Evolutionary conservation across 1,140 invertebrate genomes (phyloP), one percentile per base, ranked within the genome.

Genomic region (Phymastichus coffea): DNA sequence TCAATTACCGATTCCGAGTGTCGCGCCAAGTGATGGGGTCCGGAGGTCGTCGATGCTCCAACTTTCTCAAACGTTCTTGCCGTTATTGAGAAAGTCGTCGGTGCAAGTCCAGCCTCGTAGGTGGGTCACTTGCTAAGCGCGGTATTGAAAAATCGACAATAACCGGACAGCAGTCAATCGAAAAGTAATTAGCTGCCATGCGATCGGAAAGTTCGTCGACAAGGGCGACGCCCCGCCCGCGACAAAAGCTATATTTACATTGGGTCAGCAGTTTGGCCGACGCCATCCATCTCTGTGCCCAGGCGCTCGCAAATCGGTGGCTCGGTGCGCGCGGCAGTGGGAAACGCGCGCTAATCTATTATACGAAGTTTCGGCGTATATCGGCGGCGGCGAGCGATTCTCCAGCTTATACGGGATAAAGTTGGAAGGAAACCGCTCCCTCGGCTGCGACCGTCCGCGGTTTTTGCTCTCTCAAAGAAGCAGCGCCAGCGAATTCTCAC

Each of bases 401-500:
- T 7, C 28, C 28, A 33, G 6, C 12, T 33, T 33, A 12, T 12
- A 12, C 28, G 15, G 22, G 48, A 52, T 44, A 25, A 52, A 46
- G 37, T 51, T 52, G 2, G 47, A 33, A 7, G 12, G 28, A 23
- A 3, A 4, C 3, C 8, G 41, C 19, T 44, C 19, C 6, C 12
- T 20, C 17, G 37, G 51, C 15, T 9, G 25, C 10, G n/a, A 49
- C 40, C 48, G 43, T 44, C 33, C 23, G 26, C 43, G 37, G 51
- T 19, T 54, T 44, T 54, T 43, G 23, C 52, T 19, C 25, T 26
- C 25, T 22, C 37, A 40, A 58, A 58, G 47, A 51, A 58, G 58
- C 58, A 41, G 43, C 30, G 40, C 43, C 51, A 41, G 43, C 35
- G 35, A 60, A 54, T 60, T 54, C 58, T 60, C 58, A 43, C 38